Base-by-base conservation (phyloP, 2,888 invertebrate genomes). In the Syritta pipiens region DNA sequence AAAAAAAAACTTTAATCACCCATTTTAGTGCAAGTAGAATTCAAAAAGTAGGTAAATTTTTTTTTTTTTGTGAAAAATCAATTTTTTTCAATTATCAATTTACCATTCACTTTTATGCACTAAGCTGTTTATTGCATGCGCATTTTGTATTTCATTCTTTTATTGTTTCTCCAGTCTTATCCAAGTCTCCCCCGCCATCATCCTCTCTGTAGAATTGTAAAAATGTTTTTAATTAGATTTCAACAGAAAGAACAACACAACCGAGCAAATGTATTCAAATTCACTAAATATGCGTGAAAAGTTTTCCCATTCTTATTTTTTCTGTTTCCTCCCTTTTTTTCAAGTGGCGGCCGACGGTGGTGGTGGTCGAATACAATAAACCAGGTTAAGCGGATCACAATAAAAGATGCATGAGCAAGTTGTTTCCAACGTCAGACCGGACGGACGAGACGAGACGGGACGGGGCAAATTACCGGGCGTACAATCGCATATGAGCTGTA, bases 121-220 rank as follows among this genome's bases (percentile, higher is more conserved):
- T 62, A 62, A 62, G 62, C 60, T 67, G 32, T 67, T 60, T 67
- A 46, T 60, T 74, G 79, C 79, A 79, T 79, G 79, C 48, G 55
- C 57, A 40, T 32, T 48, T 40, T 65, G 32, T 51, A 20, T 30
- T 49, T 48, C 12, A 4, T 7, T 10, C 40, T 10, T 51, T 10
- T 32, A 17, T 10, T 76, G 5, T 24, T 10, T n/a, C 5, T 5
- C 17, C 10, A 26, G 6, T 26, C 20, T 40, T 24, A 9, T 20
- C 19, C 12, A 44, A 60, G 17, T 17, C 17, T 17, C 19, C 24
- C 44, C 42, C 1, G 0, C 46, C 20, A 20, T n/a, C 24, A 20
- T 20, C 46, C 1, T 19, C 35, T 35, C 40, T 28, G 20, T 57
- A 32, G 30, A 48, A 17, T 51, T 32, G 24, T 42, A 26, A 24